Evolutionary conservation across 2,113 vertebrate species (phyloP).

Genomic region (Varanus salvator): DNA sequence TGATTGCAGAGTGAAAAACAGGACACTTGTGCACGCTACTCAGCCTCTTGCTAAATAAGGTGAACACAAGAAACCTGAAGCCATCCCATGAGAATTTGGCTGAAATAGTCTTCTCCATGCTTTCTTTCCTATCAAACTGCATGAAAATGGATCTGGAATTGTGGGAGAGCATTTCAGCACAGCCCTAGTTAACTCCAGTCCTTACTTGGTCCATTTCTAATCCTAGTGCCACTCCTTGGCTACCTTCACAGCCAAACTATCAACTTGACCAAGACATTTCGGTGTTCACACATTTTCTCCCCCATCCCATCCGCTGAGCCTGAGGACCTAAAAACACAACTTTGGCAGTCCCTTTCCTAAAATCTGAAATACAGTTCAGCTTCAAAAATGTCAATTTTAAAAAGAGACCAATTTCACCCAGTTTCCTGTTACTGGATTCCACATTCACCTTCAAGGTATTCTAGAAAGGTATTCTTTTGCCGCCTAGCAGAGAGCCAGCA

Average conservation of each 20-base stretch:
- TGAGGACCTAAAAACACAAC: slow-evolving; percentile 56
- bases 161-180: not conserved
- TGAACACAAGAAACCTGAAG: too few relatives aligned
- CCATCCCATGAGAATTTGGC: too few relatives aligned
- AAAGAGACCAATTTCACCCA: slow-evolving; percentile 33
- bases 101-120: too few relatives aligned
- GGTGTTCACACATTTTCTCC: slow-evolving; percentile 60
- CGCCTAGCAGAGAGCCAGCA: not conserved
- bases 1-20: too few relatives aligned
- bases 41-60: too few relatives aligned
- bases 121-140: not conserved
- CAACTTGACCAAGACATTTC: slow-evolving; percentile 56
- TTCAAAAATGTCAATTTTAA: slow-evolving; percentile 46
- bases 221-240: slow-evolving; percentile 37
- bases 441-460: not conserved
- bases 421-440: not conserved
- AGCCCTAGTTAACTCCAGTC: slow-evolving; percentile 27
- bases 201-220: slow-evolving; percentile 43
- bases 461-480: slow-evolving; percentile 1
- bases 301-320: not conserved
- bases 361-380: slow-evolving; percentile 46
- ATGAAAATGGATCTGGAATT: not conserved
- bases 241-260: slow-evolving; percentile 55
- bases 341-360: slow-evolving; percentile 50
- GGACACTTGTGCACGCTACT: too few relatives aligned